Base-by-base conservation (phyloP, 2,113 vertebrate species). In the Lepus europaeus region DNA sequence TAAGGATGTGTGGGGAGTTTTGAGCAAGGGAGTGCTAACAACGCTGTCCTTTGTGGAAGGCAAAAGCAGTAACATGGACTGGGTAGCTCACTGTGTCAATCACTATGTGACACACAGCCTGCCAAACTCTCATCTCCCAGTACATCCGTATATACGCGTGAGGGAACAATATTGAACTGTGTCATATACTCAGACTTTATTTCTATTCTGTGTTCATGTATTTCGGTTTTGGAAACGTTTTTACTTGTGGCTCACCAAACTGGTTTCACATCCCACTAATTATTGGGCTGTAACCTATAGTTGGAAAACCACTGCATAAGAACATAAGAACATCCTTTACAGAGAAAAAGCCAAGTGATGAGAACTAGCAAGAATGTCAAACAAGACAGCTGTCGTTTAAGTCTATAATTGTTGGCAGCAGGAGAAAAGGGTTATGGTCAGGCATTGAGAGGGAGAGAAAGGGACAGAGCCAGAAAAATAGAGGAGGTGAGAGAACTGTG, bases 241-340 rank as follows among this genome's bases (percentile, higher is more conserved):
- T 95, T 64, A 77, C n/a, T 89, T 91, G 69, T 70, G 66, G 22
- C 20, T 95, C 9, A 90, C 14, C 10, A 80, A 70, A 77, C 61
- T 45, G 69, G 36, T 82, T 72, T 93, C 31, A 45, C 0, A 66
- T 80, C 33, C 49, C 61, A 63, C 8, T 45, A 79, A 83, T 31
- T 89, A 79, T 0, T 87, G 61, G 53, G 33, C 90, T 87, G 25
- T 53, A 92, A n/a, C 4, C 29, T 56, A 49, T 10, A 51, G 73
- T 84, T 73, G 88, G 83, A 59, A 94, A 96, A 92, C 63, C 64
- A 45, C 6, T 63, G 8, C 8, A 9, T 25, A 10, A 94, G 59
- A 84, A 63, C 49, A 56, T 10, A 56, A 16, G 39, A 39, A 39
- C 5, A 39, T 59, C n/a, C 10, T 63, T 80, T 66, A 76, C 23